Base-by-base conservation (phyloP, 1,140 invertebrate species). In the Panulirus ornatus region DNA sequence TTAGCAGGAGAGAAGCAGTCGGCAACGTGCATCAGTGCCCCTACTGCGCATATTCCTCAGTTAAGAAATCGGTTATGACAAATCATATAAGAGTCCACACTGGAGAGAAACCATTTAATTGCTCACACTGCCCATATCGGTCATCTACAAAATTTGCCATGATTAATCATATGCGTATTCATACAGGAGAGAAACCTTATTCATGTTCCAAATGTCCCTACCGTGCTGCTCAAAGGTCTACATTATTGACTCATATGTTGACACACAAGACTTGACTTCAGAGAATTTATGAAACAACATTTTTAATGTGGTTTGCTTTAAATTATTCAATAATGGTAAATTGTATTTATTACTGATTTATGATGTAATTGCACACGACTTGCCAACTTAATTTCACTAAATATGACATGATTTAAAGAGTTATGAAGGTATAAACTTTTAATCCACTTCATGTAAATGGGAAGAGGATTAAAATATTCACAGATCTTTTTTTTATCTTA, bases 61-160 rank as follows among this genome's bases (percentile, higher is more conserved):
- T 88, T 66, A 88, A 75, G 85, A 88, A 88, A 79, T 34, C 76
- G n/a, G 51, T 54, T 44, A 79, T 88, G 85, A 78, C 85, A 51
- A 88, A 88, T 79, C 85, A 88, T 36, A 88, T 88, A 19, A 75
- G 85, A 70, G 81, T 51, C 40, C 85, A 88, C 51, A 88, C 85
- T 22, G 75, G 75, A 66, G 85, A 88, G 42, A 88, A 81, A 79
- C 75, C 76, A 16, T 88, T 66, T 70, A 78, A 51, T 27, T 88
- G 85, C 44, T 51, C 75, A 5, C 54, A 79, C 51, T 88, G 85
- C 42, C 38, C 40, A 9, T 81, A 88, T 51, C 51, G 85, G 34
- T 58, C 75, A 9, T 70, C 85, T 44, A 88, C 73, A 54, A 88
- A 88, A 36, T 78, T 70, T 66, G 38, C 85, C n/a, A 79, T 88